Evolutionary conservation across 2,888 invertebrate species (phyloP), one percentile per base, ranked within the genome.

Genomic region (Meandrusa payeni): DNA sequence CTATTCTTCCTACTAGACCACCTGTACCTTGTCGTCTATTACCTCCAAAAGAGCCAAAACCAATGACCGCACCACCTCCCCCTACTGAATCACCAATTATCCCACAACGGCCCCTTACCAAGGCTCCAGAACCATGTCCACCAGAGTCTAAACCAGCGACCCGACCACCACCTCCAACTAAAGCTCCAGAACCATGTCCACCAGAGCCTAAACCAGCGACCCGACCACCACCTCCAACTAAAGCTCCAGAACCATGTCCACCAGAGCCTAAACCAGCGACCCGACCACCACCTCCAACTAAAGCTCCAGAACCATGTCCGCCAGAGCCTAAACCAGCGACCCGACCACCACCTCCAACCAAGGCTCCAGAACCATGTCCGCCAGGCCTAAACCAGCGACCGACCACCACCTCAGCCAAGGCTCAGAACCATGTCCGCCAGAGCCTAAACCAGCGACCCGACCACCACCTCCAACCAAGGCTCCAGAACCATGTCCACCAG

Each of bases 391-490:
- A 17, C 5, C n/a, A 9, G 3, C 13, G 4, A 3, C n/a, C 13
- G 11, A 7, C 24, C 15, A 7, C 5, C 34, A 12, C 15, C 34
- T 5, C 13, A 15, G 27, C 1, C 17, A 20, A 5, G 11, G 5
- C 3, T 28, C 26, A 6, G 13, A 19, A 15, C 34, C 34, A 3
- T 36, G 34, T 19, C 20, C 19, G 3, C 5, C 7, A 9, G 22
- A 22, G 2, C 7, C 12, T 10, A 23, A 6, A 33, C 5, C 26
- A 10, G 9, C n/a, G 5, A 31, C 4, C 4, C 13, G 1, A 10
- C 26, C 27, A 10, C 10, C 41, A 13, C 19, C 19, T 9, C 27
- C 19, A 13, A 27, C 33, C n/a, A 41, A 13, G 22, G 22, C 26
- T 6, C 33, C 19, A 6, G 13, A 20, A 17, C 20, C 41, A 1